Evolutionary conservation across 2,888 invertebrate species (phyloP), one percentile per base, ranked within the genome.

Genomic region (Limnephilus lunatus): DNA sequence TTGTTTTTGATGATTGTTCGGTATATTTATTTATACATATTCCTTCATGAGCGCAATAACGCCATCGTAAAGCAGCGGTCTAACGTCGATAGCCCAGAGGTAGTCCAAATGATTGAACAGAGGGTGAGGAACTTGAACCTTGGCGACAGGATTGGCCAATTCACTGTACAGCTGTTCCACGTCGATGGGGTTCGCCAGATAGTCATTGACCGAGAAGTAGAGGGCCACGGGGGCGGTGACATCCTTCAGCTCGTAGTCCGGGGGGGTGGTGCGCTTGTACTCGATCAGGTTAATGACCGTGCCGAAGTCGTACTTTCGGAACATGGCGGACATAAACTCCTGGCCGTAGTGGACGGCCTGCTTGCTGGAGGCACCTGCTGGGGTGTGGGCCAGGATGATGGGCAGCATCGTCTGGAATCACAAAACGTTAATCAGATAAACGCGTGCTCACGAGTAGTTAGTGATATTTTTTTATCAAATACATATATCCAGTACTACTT

Each of bases 101-200:
- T 97, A 97, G 94, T 98, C 98, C 94, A 97, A 95, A 94, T 98
- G 97, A 94, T 96, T 97, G 93, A 97, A 97, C 85, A 95, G 94
- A 39, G 95, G 94, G 93, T 96, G 94, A 0, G 96, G 94, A 5
- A 97, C 95, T 88, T 95, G 94, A 94, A 96, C 95, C 91, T 95
- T 95, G 0, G 95, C 95, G 0, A 95, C 94, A 0, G 96, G 95
- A 93, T 97, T 97, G 0, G 96, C 96, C n/a, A 97, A 94, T 86
- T 95, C 94, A 0, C 94, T 94, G 81, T 95, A 94, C 92, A 96
- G 94, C 89, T 95, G 95, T 7, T 95, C 94, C 0, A 97, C 97
- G 94, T 97, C 97, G 44, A 89, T 81, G 0, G 94, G 94, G 92
- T 95, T 95, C 0, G 97, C 95, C 4, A 98, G 94, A 94, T 95